Evolutionary conservation across 2,113 vertebrate genomes (phyloP).

Genomic region (Microtus pennsylvanicus): DNA sequence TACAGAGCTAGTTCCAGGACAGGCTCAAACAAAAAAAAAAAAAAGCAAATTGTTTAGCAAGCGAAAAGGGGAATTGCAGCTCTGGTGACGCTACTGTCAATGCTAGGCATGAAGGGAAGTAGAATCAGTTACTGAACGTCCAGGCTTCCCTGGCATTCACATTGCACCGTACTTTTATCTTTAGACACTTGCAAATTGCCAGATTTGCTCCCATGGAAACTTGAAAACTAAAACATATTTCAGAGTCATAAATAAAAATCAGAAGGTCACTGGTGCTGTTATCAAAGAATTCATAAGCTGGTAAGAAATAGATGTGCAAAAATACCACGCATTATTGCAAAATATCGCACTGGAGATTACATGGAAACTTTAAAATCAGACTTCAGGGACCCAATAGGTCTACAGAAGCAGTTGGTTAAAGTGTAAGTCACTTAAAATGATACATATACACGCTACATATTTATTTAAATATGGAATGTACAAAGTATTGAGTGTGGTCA

Average conservation of each 20-base stretch:
- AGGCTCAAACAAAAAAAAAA: too few relatives aligned
- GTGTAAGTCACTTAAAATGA: neutral
- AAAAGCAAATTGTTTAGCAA: neutral
- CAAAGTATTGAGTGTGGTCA: neutral
- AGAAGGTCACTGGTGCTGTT: neutral
- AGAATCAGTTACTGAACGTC: neutral
- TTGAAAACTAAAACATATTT: neutral
- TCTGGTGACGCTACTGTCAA: neutral
- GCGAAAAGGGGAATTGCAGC: neutral
- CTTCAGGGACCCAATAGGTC: neutral
- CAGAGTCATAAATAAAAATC: neutral
- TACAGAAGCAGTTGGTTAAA: neutral
- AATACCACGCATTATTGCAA: neutral
- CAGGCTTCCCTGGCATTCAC: neutral
- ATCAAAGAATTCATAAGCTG: neutral
- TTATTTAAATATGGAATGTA: conserved; percentile 31
- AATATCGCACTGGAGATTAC: neutral
- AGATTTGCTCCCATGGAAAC: neutral
- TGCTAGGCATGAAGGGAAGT: neutral
- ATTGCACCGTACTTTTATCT: neutral
- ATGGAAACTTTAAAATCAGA: neutral
- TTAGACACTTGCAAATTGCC: neutral
- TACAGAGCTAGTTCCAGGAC: too few relatives aligned
- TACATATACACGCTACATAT: neutral
- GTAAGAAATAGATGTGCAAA: neutral